Evolutionary conservation across 2,797 vertebrate genomes (phyloP), one percentile per base, ranked within the genome.

Genomic region (Varecia variegata): DNA sequence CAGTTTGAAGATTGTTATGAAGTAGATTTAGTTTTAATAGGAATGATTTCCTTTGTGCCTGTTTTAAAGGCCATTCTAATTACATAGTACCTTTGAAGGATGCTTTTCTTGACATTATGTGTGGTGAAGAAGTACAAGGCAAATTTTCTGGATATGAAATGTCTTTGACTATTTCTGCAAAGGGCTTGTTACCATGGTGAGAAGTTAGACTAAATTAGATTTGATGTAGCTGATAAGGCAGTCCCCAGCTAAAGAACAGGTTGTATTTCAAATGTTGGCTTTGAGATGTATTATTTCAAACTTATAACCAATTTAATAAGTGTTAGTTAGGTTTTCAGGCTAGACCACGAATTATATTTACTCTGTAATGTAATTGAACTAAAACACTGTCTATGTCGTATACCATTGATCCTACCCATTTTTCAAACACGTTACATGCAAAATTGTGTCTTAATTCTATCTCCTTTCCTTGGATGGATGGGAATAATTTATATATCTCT

Each of bases 111-210:
- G 86, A 92, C 96, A 95, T 93, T 95, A 94, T 95, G 84, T 91
- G 68, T 97, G 76, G 86, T 76, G 68, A 96, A 97, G 96, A 95
- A 96, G 92, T 97, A 96, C 67, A 84, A 94, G 96, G 94, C 95
- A 97, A 82, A 82, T 96, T 96, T 97, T 97, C 58, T 77, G 96
- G 97, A 97, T 96, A 95, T 87, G 94, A 97, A 97, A 97, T 96
- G 94, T 95, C 96, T 98, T 96, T 98, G 96, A 97, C 65, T 97
- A 91, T 98, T 97, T 96, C 94, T 94, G 96, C 93, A 93, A 97
- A 97, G 96, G 88, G 93, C 95, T 96, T 9, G 94, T 97, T 97
- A 96, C 97, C 97, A 97, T 98, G 95, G 97, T 97, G 96, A 97
- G 89, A 96, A 96, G 79, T 94, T 96, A 95, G 91, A 89, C 89